phyloP scores from a whole-genome alignment of 2,888 invertebrate genomes.

The Peribatodes rhomboidaria region DNA sequence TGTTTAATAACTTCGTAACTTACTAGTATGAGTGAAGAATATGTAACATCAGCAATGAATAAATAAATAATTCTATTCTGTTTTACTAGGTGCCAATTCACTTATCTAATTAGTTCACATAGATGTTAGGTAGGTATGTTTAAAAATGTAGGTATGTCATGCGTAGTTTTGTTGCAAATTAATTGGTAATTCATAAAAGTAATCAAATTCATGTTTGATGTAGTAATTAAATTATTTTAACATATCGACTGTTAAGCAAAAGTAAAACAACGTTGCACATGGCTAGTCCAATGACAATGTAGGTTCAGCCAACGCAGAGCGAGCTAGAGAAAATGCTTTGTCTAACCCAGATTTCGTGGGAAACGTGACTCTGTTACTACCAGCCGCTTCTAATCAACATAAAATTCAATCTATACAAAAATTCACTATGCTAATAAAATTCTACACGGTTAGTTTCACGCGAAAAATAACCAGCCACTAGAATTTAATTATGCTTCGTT shows the following conservation, averaged over 20 bases:
- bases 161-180: too few species aligned
- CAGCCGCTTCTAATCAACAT: slow-evolving; percentile 69
- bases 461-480: slow-evolving; percentile 42
- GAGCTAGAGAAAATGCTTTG: slow-evolving; percentile 19
- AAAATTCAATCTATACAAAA: slow-evolving; percentile 61
- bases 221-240: not conserved
- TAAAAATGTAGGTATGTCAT: too few species aligned
- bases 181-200: too few species aligned
- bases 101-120: too few species aligned
- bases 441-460: slow-evolving; percentile 68
- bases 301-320: not conserved
- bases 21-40: too few species aligned
- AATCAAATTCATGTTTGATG: too few species aligned
- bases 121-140: too few species aligned
- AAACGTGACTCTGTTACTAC: slow-evolving; percentile 36
- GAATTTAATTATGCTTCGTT: slow-evolving; percentile 41
- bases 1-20: too few species aligned
- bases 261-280: slow-evolving; percentile 3
- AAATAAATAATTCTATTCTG: too few species aligned
- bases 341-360: slow-evolving; percentile 24
- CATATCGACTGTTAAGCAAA: not conserved
- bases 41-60: too few species aligned
- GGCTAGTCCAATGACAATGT: not conserved
- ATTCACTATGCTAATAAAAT: slow-evolving; percentile 67
- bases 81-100: too few species aligned